A percentile compares a stretch with the other conserved stretches of the same genome.
Conservation (phyloP, 1,140 invertebrate genomes). For the Drosophila azteca region DNA sequence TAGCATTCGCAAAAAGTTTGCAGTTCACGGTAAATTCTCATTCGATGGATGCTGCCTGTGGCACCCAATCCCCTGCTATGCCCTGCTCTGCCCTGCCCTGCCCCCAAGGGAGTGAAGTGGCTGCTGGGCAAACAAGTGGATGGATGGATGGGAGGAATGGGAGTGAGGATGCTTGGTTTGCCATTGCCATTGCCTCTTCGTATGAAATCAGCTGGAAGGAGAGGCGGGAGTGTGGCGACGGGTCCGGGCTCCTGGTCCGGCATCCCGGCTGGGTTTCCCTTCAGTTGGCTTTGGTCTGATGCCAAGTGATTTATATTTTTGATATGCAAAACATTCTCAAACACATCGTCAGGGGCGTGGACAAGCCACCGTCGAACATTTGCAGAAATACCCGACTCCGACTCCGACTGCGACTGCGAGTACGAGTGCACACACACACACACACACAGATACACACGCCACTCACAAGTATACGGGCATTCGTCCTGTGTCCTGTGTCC, state of each 20-base stretch:
- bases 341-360: conserved; percentile 67
- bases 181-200: no score
- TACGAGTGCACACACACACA: no score
- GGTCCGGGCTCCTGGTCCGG: conserved; percentile 9
- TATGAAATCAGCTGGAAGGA: conserved; percentile 23
- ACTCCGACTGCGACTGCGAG: neutral
- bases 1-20: conserved; percentile 63
- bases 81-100: neutral
- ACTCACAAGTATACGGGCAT: neutral
- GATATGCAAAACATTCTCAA: conserved; percentile 78
- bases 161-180: neutral
- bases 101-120: conserved; percentile 35
- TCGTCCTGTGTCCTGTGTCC: neutral
- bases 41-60: conserved; percentile 31
- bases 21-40: conserved; percentile 52
- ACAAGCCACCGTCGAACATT: conserved; percentile 56
- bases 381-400: conserved; percentile 18
- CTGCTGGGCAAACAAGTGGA: conserved; percentile 48
- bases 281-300: conserved; percentile 70
- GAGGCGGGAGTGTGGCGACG: neutral
- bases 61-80: neutral
- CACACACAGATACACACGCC: conserved; percentile 5
- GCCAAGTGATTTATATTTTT: conserved; percentile 81
- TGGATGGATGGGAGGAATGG: conserved; percentile 20
- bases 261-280: conserved; percentile 43